phyloP scores from a whole-genome alignment of 2,113 vertebrate genomes.

The Eurystomus gularis region DNA sequence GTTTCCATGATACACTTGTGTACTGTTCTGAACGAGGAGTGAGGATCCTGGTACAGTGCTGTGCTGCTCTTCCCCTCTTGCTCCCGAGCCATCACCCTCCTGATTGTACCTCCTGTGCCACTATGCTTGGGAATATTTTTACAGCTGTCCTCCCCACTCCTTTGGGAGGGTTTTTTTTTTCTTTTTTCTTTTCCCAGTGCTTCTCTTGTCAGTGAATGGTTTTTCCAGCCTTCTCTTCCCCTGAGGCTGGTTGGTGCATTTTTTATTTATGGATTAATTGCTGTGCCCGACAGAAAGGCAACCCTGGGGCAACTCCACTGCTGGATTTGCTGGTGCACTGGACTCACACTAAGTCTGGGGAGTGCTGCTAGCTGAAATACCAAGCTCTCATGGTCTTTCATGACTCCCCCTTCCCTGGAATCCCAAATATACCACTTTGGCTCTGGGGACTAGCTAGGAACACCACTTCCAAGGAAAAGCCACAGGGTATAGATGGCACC shows the following conservation, averaged over 20 bases:
- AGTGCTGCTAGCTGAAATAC: neutral
- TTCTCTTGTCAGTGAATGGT: neutral
- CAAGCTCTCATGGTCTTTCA: neutral
- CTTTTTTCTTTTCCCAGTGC: neutral
- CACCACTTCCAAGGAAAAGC: neutral
- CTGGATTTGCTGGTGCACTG: neutral
- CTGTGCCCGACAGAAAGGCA: neutral
- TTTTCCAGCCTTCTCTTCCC: conserved; percentile 40
- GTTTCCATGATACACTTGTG: neutral
- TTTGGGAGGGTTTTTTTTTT: neutral
- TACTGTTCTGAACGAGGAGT: neutral
- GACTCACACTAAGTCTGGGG: neutral
- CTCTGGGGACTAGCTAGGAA: neutral
- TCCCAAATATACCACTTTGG: neutral
- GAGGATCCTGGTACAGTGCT: neutral
- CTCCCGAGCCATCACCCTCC: neutral
- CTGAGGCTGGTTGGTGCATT: rapidly evolving
- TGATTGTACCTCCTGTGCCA: conserved; percentile 15
- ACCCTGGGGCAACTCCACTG: neutral
- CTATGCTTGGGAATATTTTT: conserved; percentile 19
- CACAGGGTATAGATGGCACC: neutral
- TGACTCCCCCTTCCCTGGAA: neutral
- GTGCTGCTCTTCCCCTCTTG: neutral
- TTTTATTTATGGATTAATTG: neutral
- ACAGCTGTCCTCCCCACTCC: conserved; percentile 22